Conservation (phyloP, 1,140 invertebrate genomes). For the Listronotus bonariensis region DNA sequence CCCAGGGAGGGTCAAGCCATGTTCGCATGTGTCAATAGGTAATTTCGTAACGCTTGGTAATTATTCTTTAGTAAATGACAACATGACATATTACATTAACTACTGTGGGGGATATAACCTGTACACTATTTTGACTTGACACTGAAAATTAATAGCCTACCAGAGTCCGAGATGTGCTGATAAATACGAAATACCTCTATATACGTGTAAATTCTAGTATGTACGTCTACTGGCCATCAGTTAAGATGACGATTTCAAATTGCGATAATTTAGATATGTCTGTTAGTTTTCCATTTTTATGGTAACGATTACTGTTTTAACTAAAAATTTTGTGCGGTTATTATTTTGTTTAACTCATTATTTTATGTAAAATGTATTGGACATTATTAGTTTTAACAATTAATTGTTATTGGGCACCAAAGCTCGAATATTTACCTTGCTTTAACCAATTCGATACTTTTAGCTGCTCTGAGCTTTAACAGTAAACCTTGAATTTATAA, state of each 20-base stretch:
- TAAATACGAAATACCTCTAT: conserved; percentile 19
- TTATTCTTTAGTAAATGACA: conserved; percentile 35
- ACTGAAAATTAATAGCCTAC: conserved; percentile 38
- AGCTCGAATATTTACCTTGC: too few species aligned
- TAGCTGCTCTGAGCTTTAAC: too few species aligned
- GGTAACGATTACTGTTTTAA: too few species aligned
- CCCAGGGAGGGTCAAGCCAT: conserved; percentile 20
- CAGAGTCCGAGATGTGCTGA: conserved; percentile 28
- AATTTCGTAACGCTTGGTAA: conserved; percentile 26
- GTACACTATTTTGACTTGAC: conserved; percentile 40
- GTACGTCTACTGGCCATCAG: conserved; percentile 13
- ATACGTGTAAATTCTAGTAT: not conserved
- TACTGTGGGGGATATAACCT: conserved; percentile 39
- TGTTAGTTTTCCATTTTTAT: not conserved
- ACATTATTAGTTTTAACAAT: too few species aligned
- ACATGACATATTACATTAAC: conserved; percentile 43
- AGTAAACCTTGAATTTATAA: too few species aligned
- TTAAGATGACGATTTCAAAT: conserved; percentile 11
- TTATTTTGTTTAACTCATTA: too few species aligned
- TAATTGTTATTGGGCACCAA: too few species aligned
- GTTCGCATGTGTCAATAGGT: conserved; percentile 32
- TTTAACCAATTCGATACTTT: too few species aligned
- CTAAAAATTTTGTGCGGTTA: too few species aligned
- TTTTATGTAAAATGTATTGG: too few species aligned
- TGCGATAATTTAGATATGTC: not conserved